Conservation (phyloP, 2,113 vertebrate genomes). For the Sinocyclocheilus maitianheensis region DNA sequence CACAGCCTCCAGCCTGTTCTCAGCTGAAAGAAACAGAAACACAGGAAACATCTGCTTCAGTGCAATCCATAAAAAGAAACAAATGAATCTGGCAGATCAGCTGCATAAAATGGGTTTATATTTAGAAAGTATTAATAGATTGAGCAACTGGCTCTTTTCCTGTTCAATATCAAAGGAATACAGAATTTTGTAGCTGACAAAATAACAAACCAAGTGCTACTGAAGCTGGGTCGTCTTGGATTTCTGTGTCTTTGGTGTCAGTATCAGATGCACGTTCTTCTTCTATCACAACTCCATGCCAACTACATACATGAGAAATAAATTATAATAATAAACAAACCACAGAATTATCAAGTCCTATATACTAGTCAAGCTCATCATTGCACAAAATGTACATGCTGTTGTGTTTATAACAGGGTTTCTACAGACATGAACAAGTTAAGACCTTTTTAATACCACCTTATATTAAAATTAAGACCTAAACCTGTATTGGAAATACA, state of each 20-base stretch:
- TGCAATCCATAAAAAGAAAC: background rate
- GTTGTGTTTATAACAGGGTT: too few species aligned
- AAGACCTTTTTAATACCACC: too few species aligned
- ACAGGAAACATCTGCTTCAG: slow-evolving; percentile 18
- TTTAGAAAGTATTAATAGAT: slow-evolving; percentile 4
- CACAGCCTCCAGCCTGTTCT: slow-evolving; percentile 80
- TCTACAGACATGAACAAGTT: too few species aligned
- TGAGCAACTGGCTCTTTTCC: background rate
- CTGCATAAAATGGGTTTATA: background rate
- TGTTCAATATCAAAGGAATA: background rate
- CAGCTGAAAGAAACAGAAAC: slow-evolving; percentile 39
- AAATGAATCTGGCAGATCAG: background rate
- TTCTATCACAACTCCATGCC: slow-evolving; percentile 82
- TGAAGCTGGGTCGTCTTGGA: slow-evolving; percentile 47
- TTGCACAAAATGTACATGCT: background rate
- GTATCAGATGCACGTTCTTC: slow-evolving; percentile 72
- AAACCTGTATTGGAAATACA: too few species aligned
- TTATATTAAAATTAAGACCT: too few species aligned
- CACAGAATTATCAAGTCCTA: background rate
- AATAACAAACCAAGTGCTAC: slow-evolving; percentile 71
- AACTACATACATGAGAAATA: slow-evolving; percentile 68
- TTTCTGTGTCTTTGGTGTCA: slow-evolving; percentile 50
- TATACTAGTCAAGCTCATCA: background rate
- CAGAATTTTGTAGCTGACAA: background rate
- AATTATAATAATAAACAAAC: background rate